Evolutionary conservation across 2,888 invertebrate species (phyloP), one percentile per base, ranked within the genome.

Genomic region (Troides oblongomaculatus): DNA sequence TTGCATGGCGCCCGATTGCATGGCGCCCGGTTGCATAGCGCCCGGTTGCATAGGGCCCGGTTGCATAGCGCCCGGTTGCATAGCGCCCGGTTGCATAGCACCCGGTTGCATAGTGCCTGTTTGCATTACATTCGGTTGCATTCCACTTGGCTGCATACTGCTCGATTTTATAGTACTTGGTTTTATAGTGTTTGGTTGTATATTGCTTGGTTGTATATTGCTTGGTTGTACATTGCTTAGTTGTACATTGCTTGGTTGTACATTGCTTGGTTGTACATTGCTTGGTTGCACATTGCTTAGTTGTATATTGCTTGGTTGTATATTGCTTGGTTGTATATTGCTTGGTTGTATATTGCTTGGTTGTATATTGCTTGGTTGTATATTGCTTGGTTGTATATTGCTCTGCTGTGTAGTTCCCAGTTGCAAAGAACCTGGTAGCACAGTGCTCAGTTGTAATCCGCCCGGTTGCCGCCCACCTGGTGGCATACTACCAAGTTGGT

Each of bases 371-470:
- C 75, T 62, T 21, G 21, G 72, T 62, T 65, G 71, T 62, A 71
- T 68, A 50, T 43, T 46, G n/a, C 75, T 74, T 50, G 75, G 66
- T 68, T 76, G 79, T 63, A 78, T 69, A 10, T 72, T 75, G 23
- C 75, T 62, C 56, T 72, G 43, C 58, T 72, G 71, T n/a, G 71
- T 71, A 36, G 71, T 65, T 21, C 70, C 62, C 12, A 66, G 58
- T 57, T 72, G 74, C 69, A 76, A 72, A 10, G 66, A 66, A 1
- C 68, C 30, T 1, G 70, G 62, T 64, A 74, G 62, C 53, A 62
- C 30, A 2, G n/a, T 21, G 4, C 23, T 36, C 17, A n/a, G 5
- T 60, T 61, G 60, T n/a, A 67, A 7, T 2, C 18, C 23, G 18
- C 57, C n/a, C 1, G 12, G 3, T 58, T 68, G 68, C 39, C 62